phyloP scores from a whole-genome alignment of 2,113 vertebrate genomes.

The Gila orcuttii region DNA sequence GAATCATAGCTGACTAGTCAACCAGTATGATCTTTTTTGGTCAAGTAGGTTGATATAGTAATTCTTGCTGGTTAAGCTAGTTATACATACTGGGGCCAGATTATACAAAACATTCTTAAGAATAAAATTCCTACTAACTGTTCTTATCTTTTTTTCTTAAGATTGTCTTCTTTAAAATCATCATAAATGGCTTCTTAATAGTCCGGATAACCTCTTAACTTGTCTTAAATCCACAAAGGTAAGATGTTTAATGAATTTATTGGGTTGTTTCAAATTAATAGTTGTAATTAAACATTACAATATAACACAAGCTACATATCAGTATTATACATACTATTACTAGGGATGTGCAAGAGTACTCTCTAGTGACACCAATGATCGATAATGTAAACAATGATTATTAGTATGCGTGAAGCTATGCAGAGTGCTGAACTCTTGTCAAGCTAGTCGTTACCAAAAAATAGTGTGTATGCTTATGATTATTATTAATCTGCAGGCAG shows the following conservation, averaged over 20 bases:
- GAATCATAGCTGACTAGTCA: neutral
- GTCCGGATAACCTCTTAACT: neutral
- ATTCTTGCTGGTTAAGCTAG: neutral
- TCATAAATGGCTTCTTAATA: neutral
- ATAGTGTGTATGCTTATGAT: neutral
- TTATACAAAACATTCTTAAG: neutral
- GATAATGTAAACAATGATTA: neutral
- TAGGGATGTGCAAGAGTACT: neutral
- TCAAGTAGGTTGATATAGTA: neutral
- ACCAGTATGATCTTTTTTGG: neutral
- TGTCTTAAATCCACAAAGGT: neutral
- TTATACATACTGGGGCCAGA: neutral
- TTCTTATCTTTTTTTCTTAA: too few species aligned
- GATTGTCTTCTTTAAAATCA: too few species aligned
- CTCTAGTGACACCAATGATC: neutral
- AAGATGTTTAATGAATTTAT: neutral
- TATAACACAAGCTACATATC: neutral
- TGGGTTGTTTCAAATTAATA: neutral
- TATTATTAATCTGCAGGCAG: neutral
- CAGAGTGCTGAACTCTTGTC: too few species aligned
- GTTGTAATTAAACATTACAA: neutral
- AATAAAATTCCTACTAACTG: neutral
- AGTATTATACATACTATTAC: neutral
- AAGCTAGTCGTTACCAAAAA: neutral
- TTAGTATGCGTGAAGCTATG: too few species aligned